Evolutionary conservation across 2,797 vertebrate genomes (phyloP), one percentile per base, ranked within the genome.

Genomic region (Knipowitschia caucasica): DNA sequence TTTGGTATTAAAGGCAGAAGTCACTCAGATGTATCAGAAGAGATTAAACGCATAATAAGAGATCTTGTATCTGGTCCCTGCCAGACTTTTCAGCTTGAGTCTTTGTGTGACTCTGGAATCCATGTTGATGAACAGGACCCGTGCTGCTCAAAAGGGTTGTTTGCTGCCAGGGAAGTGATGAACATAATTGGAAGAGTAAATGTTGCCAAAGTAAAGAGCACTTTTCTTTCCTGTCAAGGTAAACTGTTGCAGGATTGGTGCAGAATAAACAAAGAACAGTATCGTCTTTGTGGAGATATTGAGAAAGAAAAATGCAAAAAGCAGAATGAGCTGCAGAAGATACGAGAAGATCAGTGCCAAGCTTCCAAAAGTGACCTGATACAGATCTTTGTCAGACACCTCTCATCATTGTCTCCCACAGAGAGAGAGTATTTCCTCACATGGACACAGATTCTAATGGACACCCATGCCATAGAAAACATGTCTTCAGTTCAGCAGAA

Each of bases 211-310:
- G 75, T 90, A 10, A 92, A 92, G 56, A 64, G 78, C n/a, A 38
- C 1, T 2, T 77, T 88, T 5, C 44, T 93, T 2, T 88, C 86
- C 0, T 86, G 89, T 42, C 91, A 92, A 45, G 91, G 89, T 20
- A 12, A 82, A 29, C 67, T 90, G 11, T 92, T 91, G 92, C 49
- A 81, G 4, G 9, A 4, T 0, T 93, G 92, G 90, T 89, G 88
- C 73, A 43, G 45, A 56, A 88, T 75, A 55, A 87, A 91, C 53
- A 92, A 88, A 71, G 87, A 92, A 38, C 57, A 85, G 24, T 78
- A 82, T 56, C 72, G 77, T 35, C 65, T 91, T 9, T 80, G 64
- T 17, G 71, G 78, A 11, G 47, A 89, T 54, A 76, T 86, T 51
- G 89, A 92, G 55, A 76, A 77, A 11, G 83, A 89, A 11, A 87